Evolutionary conservation across 2,797 vertebrate species (phyloP), one percentile per base, ranked within the genome.

Genomic region (Scarus forsteni): DNA sequence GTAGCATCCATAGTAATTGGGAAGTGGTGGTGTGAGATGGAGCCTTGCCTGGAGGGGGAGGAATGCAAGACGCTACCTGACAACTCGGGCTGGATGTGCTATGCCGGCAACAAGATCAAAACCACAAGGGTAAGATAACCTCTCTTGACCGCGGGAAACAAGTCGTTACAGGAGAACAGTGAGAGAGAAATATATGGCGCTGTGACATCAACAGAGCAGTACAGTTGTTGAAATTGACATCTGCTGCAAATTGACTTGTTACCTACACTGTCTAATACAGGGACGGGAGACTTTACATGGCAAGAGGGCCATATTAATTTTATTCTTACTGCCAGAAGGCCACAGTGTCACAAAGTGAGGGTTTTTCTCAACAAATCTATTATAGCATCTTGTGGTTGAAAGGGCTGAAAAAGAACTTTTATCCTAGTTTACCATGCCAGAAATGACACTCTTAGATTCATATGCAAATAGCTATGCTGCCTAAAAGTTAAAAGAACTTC

Each of bases 1-100:
- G 77, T 70, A 93, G 92, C 92, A 51, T 95, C 94, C 80, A 95
- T 95, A 92, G 98, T 99, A 91, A 98, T 99, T 90, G 98, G 98
- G 79, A 99, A 97, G 85, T 99, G 98, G 98, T 99, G 98, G 98
- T 99, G 98, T 90, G 98, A 99, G 95, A 99, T 99, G 98, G 98
- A 99, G 89, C 98, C 98, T 71, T 99, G 98, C 92, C 94, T 99
- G 92, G 98, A 99, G 91, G 98, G 97, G 85, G 98, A 99, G 82
- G 98, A 99, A 87, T 99, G 98, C 93, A 99, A 99, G 94, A 99
- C 98, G 0, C 95, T 99, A 64, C 98, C 98, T 76, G 98, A 99
- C 89, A 99, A 99, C 92, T 99, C 98, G 1, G 98, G 98, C 88
- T 99, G 98, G 98, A 99, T 99, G 98, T 99, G 98, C 78, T 98